Evolutionary conservation across 2,888 invertebrate species (phyloP).

Genomic region (Alcis repandata): DNA sequence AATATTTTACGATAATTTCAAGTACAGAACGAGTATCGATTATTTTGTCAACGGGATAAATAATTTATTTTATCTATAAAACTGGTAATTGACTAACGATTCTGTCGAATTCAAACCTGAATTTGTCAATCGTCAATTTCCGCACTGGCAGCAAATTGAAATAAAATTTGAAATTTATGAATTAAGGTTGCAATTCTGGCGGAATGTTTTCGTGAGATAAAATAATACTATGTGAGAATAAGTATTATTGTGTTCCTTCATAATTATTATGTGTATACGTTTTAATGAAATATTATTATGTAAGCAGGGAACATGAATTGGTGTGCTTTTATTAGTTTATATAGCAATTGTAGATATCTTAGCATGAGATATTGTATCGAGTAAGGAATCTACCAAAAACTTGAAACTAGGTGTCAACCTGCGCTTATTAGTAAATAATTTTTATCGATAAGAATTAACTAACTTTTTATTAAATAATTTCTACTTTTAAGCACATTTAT

Average conservation of each 20-base stretch:
- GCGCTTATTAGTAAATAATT: constrained; percentile 51
- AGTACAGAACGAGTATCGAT: too few species aligned
- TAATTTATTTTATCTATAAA: too few species aligned
- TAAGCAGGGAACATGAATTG: constrained; percentile 56
- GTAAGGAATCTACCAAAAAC: constrained; percentile 42
- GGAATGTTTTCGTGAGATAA: neutral
- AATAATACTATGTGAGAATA: neutral
- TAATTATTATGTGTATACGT: constrained; percentile 27
- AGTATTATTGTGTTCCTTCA: constrained; percentile 25
- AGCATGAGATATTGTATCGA: constrained; percentile 47
- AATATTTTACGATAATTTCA: too few species aligned
- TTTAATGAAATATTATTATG: constrained; percentile 29
- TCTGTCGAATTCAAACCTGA: too few species aligned
- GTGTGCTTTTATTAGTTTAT: constrained; percentile 57
- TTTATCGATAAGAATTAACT: constrained; percentile 38
- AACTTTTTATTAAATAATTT: constrained; percentile 29
- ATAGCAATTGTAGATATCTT: constrained; percentile 45
- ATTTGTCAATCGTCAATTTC: too few species aligned
- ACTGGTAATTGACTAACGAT: too few species aligned
- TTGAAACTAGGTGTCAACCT: constrained; percentile 48
- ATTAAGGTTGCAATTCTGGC: neutral
- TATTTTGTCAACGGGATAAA: too few species aligned
- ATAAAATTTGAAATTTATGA: too few species aligned
- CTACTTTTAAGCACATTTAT: constrained; percentile 45
- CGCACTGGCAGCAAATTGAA: too few species aligned